A percentile compares a stretch with the other conserved stretches of the same genome.
phyloP scores from a whole-genome alignment of 2,113 vertebrate genomes.

The Lucifuga dentata region DNA sequence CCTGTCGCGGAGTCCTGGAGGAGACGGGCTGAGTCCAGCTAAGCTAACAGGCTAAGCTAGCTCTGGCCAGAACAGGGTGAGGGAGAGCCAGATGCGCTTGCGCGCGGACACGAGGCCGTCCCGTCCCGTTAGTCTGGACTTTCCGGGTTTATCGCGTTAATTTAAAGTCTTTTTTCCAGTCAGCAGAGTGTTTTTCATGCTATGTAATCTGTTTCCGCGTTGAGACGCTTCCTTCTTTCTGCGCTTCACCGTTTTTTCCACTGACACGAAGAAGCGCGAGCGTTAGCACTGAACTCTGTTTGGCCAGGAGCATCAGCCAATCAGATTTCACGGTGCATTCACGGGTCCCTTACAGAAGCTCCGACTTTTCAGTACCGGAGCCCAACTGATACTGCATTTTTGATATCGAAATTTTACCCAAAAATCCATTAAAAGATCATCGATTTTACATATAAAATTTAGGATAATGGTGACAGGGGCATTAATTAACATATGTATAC shows the following conservation, averaged over 20 bases:
- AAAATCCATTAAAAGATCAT: too few relatives aligned
- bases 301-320: slow-evolving; percentile 52
- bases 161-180: neutral
- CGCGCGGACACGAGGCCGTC: neutral
- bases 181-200: neutral
- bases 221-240: too few relatives aligned
- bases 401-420: too few relatives aligned
- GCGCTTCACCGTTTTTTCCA: neutral
- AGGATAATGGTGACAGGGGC: too few relatives aligned
- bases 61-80: neutral
- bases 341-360: neutral
- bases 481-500: too few relatives aligned
- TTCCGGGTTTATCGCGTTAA: rapidly evolving
- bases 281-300: slow-evolving; percentile 24
- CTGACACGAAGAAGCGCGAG: slow-evolving; percentile 4
- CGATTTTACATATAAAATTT: too few relatives aligned
- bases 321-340: slow-evolving; percentile 33
- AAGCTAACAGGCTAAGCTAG: slow-evolving; percentile 67
- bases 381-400: too few relatives aligned
- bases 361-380: rapidly evolving
- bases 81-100: neutral
- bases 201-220: neutral
- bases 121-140: neutral
- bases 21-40: slow-evolving; percentile 2
- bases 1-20: slow-evolving; percentile 4